Percentiles rank a stretch among this genome's conserved stretches.
These are phyloP conservation scores for Astreopora myriophthalma DNA, from an alignment of 64 coral and sea anemone species.

Conservation along the genomic window DNA sequence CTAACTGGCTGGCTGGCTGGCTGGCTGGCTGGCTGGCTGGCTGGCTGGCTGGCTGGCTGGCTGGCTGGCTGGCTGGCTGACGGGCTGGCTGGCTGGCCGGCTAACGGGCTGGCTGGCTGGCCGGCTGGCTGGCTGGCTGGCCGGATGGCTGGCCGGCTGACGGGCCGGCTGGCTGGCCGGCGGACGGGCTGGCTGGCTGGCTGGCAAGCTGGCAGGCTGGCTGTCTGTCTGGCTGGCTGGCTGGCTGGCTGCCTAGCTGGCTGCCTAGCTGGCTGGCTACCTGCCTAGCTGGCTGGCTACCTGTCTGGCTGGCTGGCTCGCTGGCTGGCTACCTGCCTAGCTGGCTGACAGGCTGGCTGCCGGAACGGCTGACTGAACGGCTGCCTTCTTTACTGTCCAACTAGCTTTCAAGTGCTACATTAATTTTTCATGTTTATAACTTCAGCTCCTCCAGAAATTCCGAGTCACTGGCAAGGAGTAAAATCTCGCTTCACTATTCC, in stretches of 20 bases:
- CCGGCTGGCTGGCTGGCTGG: background rate
- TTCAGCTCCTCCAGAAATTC: conserved; percentile 64
- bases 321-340: too few relatives aligned
- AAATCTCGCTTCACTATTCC: conserved; percentile 67
- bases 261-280: too few relatives aligned
- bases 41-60: background rate
- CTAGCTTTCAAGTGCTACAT: background rate
- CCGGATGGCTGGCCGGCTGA: background rate
- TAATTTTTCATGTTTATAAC: background rate
- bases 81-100: background rate
- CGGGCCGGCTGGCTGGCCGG: background rate
- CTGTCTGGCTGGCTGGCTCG: too few relatives aligned
- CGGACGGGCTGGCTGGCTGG: background rate
- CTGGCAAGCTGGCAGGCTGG: background rate
- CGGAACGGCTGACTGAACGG: background rate
- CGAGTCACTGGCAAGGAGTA: conserved; percentile 52
- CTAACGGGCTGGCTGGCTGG: background rate
- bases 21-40: background rate
- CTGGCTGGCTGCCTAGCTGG: background rate
- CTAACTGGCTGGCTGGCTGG: too few relatives aligned
- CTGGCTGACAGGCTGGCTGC: background rate
- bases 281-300: too few relatives aligned
- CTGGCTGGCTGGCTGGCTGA: background rate
- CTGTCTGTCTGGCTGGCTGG: background rate
- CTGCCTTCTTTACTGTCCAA: background rate